phyloP scores from a whole-genome alignment of 1,140 invertebrate species.

The Centruroides sculpturatus region DNA sequence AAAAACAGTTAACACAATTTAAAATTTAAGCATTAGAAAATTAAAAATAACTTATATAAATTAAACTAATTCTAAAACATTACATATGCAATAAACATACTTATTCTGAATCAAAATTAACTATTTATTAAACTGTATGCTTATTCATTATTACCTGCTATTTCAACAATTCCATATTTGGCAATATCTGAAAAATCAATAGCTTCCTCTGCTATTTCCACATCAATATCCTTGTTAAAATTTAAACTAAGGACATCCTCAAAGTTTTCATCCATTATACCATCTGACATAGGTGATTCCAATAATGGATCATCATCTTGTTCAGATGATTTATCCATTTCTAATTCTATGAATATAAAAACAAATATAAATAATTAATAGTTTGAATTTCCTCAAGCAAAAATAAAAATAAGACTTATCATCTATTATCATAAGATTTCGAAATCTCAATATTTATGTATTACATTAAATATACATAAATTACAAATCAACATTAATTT shows the following conservation, averaged over 20 bases:
- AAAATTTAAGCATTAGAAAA: too few species aligned
- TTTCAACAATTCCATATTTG: constrained; percentile 69
- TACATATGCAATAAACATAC: too few species aligned
- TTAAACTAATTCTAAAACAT: too few species aligned
- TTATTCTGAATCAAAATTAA: too few species aligned
- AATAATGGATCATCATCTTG: constrained; percentile 39
- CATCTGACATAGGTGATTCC: constrained; percentile 65
- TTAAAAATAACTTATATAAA: too few species aligned
- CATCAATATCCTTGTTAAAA: constrained; percentile 29
- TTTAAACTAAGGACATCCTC: constrained; percentile 65
- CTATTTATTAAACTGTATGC: too few species aligned
- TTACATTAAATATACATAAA: neutral
- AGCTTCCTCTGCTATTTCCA: constrained; percentile 30
- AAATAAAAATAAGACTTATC: neutral
- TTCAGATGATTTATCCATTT: constrained; percentile 41
- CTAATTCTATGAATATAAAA: constrained; percentile 17
- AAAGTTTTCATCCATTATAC: constrained; percentile 83
- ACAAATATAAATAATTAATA: neutral
- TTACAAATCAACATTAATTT: too few species aligned
- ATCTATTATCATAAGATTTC: too few species aligned
- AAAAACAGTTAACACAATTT: too few species aligned
- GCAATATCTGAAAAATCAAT: constrained; percentile 61
- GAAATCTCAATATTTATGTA: neutral
- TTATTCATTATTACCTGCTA: constrained; percentile 43
- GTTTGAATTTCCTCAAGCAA: neutral